phyloP scores from a whole-genome alignment of 1,140 invertebrate genomes.

The Hydropsyche tenuis region DNA sequence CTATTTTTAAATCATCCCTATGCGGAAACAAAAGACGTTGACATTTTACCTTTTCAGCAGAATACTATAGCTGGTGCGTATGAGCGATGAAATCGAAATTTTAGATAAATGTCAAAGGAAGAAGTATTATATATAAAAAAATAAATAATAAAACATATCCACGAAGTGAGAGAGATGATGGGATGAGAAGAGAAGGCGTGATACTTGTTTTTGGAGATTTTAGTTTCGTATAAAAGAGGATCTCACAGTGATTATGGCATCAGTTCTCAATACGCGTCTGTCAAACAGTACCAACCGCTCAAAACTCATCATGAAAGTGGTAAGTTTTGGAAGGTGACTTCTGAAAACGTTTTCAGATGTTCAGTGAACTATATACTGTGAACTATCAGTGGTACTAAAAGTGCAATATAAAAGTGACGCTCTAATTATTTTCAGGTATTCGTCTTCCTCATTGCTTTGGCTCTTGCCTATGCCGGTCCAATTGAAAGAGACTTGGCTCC shows the following conservation, averaged over 20 bases:
- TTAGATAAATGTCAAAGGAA: slow-evolving; percentile 48
- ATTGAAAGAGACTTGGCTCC: slow-evolving; percentile 43
- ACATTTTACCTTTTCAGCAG: no score
- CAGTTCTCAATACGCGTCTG: slow-evolving; percentile 46
- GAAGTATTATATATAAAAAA: slow-evolving; percentile 6
- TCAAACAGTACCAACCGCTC: slow-evolving; percentile 38
- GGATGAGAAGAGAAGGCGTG: slow-evolving; percentile 46
- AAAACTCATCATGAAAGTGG: slow-evolving; percentile 47
- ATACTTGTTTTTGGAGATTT: slow-evolving; percentile 48
- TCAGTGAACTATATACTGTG: background rate
- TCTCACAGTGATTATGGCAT: slow-evolving; percentile 43
- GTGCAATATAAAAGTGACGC: slow-evolving; percentile 3
- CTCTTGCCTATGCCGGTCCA: slow-evolving; percentile 52
- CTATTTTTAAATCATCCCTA: no score
- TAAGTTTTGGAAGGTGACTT: slow-evolving; percentile 28
- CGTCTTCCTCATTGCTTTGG: slow-evolving; percentile 55
- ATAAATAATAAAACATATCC: background rate
- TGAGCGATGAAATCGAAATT: slow-evolving; percentile 42
- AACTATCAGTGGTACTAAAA: background rate
- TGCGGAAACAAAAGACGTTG: no score
- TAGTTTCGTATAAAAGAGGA: slow-evolving; percentile 48
- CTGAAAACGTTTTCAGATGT: background rate
- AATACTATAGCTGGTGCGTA: slow-evolving; percentile 13
- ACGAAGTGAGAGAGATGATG: background rate
- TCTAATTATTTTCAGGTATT: slow-evolving; percentile 39